Percentiles rank a stretch among this genome's conserved stretches.
Evolutionary conservation across 2,113 vertebrate species (phyloP).

Genomic region (Gulo gulo): DNA sequence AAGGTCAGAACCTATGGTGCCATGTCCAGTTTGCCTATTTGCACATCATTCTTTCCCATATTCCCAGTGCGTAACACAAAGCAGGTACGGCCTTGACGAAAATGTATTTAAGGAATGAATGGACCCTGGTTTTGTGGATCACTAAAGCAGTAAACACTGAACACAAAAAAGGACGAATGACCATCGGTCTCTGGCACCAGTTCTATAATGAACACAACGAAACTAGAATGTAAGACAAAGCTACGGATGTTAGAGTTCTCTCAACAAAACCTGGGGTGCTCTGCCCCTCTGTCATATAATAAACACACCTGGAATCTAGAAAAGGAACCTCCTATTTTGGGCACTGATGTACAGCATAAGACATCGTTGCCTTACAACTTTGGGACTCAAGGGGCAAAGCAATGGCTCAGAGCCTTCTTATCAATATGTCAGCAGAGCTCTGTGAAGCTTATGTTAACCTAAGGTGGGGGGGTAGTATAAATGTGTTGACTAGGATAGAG

Average conservation of each 20-base stretch:
- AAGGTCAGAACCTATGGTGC: rapidly evolving
- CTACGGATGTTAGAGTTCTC: not conserved
- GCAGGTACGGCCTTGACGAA: not conserved
- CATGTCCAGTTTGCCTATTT: rapidly evolving
- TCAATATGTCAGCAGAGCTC: not conserved
- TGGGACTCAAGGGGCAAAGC: not conserved
- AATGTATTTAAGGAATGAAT: not conserved
- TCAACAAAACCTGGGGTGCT: rapidly evolving
- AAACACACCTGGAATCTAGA: not conserved
- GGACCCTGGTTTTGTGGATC: not conserved
- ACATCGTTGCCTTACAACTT: not conserved
- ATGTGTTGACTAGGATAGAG: rapidly evolving
- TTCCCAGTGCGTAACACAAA: not conserved
- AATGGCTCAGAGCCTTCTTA: not conserved
- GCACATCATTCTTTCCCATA: not conserved
- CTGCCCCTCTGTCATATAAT: not conserved
- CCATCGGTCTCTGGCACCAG: rapidly evolving
- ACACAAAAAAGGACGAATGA: not conserved
- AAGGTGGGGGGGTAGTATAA: too few relatives aligned
- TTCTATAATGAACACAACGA: not conserved
- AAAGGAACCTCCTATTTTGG: not conserved
- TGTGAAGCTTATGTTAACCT: not conserved
- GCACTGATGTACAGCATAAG: not conserved
- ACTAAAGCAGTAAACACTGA: not conserved
- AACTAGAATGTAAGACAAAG: not conserved